Conservation (phyloP, 2,797 vertebrate species). For the Ceyx erithaca region DNA sequence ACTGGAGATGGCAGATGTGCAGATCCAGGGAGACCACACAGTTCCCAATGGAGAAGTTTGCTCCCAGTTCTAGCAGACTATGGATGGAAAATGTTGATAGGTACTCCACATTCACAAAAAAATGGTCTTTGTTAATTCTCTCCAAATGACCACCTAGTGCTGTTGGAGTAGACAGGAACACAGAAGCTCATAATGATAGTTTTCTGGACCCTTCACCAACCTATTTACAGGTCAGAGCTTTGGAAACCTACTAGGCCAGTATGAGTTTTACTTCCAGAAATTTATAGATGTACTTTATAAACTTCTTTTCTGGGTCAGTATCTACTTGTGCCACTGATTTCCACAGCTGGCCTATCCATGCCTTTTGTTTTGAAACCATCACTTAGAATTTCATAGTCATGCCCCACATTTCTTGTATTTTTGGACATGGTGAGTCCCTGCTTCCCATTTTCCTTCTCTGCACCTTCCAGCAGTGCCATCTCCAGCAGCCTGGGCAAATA, state of each 20-base stretch:
- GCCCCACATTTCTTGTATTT: background rate
- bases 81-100: background rate
- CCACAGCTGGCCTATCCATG: background rate
- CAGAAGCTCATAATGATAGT: fast-evolving
- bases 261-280: background rate
- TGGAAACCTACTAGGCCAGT: background rate
- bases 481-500: background rate
- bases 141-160: background rate
- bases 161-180: background rate
- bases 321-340: background rate
- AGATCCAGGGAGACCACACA: background rate
- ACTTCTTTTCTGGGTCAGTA: background rate
- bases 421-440: background rate
- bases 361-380: background rate
- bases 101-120: background rate
- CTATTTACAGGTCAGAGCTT: background rate
- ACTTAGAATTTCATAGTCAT: background rate
- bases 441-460: background rate
- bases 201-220: background rate
- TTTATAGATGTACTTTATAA: background rate
- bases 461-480: background rate
- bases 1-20: background rate
- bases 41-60: background rate
- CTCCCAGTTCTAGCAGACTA: background rate
- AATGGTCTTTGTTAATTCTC: background rate